phyloP scores from a whole-genome alignment of 2,113 vertebrate genomes.

The Lagopus leucura region DNA sequence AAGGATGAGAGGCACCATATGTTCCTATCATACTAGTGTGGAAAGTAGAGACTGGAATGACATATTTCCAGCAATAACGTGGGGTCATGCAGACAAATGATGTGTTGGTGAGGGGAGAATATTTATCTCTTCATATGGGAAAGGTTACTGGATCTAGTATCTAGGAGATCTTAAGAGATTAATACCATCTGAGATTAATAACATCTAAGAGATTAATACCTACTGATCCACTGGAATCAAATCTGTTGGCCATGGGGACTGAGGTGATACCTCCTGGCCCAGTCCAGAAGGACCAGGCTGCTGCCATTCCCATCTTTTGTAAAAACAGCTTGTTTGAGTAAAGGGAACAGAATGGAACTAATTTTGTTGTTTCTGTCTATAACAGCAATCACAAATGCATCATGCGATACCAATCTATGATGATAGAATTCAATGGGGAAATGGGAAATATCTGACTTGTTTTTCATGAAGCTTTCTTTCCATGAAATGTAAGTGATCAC shows the following conservation, averaged over 20 bases:
- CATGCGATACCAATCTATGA: fast-evolving
- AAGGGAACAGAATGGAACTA: background rate
- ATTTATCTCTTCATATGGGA: background rate
- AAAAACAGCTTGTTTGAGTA: background rate
- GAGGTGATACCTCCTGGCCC: background rate
- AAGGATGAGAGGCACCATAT: background rate
- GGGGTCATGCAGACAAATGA: background rate
- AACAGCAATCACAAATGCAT: background rate
- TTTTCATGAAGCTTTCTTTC: background rate
- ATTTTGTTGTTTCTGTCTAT: background rate
- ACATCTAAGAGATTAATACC: background rate
- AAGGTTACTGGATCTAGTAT: background rate
- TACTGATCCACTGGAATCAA: background rate
- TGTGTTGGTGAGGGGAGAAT: background rate
- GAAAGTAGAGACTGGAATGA: background rate
- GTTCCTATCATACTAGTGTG: background rate
- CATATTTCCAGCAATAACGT: background rate
- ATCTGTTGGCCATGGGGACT: background rate
- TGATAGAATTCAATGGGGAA: background rate
- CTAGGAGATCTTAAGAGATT: background rate
- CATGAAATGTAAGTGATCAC: background rate
- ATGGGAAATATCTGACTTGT: background rate
- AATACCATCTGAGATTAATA: background rate
- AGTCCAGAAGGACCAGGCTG: background rate
- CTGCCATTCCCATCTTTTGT: background rate